A percentile compares a stretch with the other conserved stretches of the same genome.
phyloP scores from a whole-genome alignment of 2,888 invertebrate genomes.

The Scaptomyza tumidula region DNA sequence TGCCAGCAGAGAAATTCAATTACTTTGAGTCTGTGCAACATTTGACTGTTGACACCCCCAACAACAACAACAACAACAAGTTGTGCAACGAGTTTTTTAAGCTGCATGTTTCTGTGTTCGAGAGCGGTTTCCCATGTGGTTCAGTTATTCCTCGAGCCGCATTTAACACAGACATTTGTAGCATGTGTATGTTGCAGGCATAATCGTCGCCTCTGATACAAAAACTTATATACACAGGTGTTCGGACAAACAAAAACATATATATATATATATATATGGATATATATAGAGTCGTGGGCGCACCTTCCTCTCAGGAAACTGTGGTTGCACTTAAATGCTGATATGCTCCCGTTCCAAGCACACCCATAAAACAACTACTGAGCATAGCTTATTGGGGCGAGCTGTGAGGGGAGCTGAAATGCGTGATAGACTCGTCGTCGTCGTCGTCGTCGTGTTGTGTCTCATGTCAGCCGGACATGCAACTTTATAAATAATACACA shows the following conservation, averaged over 20 bases:
- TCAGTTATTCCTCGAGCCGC: conserved; percentile 28
- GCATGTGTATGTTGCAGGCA: background rate
- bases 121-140: conserved; percentile 53
- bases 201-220: conserved; percentile 5
- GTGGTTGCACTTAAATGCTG: conserved; percentile 17
- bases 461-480: conserved; percentile 51
- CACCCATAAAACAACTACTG: conserved; percentile 6
- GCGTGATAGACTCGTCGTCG: conserved; percentile 4
- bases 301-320: conserved; percentile 52
- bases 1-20: conserved; percentile 9
- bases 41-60: conserved; percentile 1
- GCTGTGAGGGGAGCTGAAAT: background rate
- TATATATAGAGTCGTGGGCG: conserved; percentile 49
- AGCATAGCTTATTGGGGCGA: conserved; percentile 5
- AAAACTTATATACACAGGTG: conserved; percentile 4
- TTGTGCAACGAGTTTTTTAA: conserved; percentile 44
- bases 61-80: conserved; percentile 8
- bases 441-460: background rate
- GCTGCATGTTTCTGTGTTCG: conserved; percentile 36
- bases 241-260: background rate
- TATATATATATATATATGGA: background rate
- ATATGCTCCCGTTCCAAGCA: conserved; percentile 7
- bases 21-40: conserved; percentile 1
- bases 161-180: conserved; percentile 32
- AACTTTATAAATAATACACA: conserved; percentile 64